Base-by-base conservation (phyloP, 1,140 invertebrate species). In the Thaumatotibia leucotreta region DNA sequence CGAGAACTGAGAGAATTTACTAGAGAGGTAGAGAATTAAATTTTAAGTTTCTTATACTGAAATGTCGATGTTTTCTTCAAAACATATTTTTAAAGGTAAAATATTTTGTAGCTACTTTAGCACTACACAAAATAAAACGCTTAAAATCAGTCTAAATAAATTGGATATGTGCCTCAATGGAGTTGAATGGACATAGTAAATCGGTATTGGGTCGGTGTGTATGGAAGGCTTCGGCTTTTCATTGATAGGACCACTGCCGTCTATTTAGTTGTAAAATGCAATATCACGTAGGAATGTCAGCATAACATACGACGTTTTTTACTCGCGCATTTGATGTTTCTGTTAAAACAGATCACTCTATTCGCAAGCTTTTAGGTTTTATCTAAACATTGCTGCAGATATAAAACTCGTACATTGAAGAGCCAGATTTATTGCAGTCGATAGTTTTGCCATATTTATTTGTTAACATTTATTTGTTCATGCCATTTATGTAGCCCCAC, bases 91-190 rank as follows among this genome's bases (percentile, higher is more conserved):
- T n/a, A n/a, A n/a, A n/a, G n/a, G n/a, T n/a, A n/a, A n/a, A n/a
- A n/a, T n/a, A n/a, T 45, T 45, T 20, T 6, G 6, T 20, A 20
- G n/a, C 4, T 33, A 8, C 14, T n/a, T n/a, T n/a, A n/a, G n/a
- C n/a, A n/a, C n/a, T 11, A 22, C 17, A 10, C 6, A 23, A 52
- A 52, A 52, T 52, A 52, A 23, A 52, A 45, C 39, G 39, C 11
- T 54, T 23, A 8, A 54, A 54, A 27, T 54, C 20, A 4, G 10
- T 58, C 52, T 58, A 58, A 58, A 58, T 27, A 58, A 58, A 58
- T 58, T 58, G 52, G 23, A 58, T 58, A 27, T 58, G 23, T 27
- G 52, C 52, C 52, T 58, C 52, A 27, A 27, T 58, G 24, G 24
- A 24, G 22, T 58, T 24, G 11, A 58, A 58, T 58, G 11, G 52